Evolutionary conservation across 2,797 vertebrate species (phyloP), one percentile per base, ranked within the genome.

Genomic region (Danio tinwini): DNA sequence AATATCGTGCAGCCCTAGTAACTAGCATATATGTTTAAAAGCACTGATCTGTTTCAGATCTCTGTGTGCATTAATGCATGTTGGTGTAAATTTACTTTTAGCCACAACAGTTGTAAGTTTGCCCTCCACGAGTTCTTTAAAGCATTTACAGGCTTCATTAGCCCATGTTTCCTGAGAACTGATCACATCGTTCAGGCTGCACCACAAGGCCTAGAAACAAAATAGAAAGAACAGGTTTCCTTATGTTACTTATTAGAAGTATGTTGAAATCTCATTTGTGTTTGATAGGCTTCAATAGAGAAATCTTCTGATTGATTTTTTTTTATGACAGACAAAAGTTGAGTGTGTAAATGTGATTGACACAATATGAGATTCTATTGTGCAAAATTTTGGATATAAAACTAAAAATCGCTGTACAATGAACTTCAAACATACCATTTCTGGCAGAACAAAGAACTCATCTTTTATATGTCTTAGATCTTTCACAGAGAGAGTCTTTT

Each of bases 401-500:
- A 29, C 29, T 29, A 29, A 29, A 29, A 29, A 29, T 29, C 29
- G 3, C 29, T 1, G 29, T 29, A 29, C 29, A 5, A n/a, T 8
- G 10, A 42, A 42, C 2, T 11, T 16, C 39, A 74, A 21, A 58
- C 85, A 92, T 92, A 98, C 97, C 96, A 94, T 94, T 82, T 91
- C 90, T 50, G 96, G 97, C 50, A 93, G 88, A 10, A 86, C 89
- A 68, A 98, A 90, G 85, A 98, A 95, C 80, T 98, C 95, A 70
- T 95, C 91, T 83, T 94, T 96, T 56, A 97, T 92, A 87, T 91
- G 94, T 87, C 94, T 88, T 85, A 98, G 88, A 64, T 95, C 92
- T 71, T 89, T 89, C 75, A 95, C 88, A 21, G 91, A 86, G 85
- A 98, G 59, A 45, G 85, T 92, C 63, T 90, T 90, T 84, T 85